Conservation (phyloP, 2,888 invertebrate species). For the Andricus curvator region DNA sequence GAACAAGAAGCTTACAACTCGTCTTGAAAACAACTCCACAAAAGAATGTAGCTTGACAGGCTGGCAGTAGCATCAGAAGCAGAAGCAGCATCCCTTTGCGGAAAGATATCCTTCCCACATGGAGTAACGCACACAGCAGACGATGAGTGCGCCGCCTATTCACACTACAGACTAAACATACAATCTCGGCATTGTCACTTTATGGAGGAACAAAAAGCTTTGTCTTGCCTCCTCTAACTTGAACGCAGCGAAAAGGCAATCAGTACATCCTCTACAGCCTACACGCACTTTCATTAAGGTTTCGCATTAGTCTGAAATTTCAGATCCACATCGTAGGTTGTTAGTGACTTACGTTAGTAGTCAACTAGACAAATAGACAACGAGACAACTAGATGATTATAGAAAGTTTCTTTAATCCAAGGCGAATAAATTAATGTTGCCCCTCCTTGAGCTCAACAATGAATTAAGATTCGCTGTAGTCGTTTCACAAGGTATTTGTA, state of each 20-base stretch:
- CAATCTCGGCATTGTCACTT: constrained; percentile 2
- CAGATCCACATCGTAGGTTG: background rate
- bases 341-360: background rate
- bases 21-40: background rate
- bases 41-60: constrained; percentile 21
- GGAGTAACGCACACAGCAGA: constrained; percentile 5
- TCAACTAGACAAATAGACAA: background rate
- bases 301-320: background rate
- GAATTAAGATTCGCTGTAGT: background rate
- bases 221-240: constrained; percentile 10
- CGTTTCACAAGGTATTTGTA: background rate
- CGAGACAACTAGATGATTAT: background rate
- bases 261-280: background rate
- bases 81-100: constrained; percentile 19
- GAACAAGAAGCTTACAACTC: background rate
- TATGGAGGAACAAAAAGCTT: constrained; percentile 25
- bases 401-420: background rate
- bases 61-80: background rate
- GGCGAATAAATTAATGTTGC: background rate
- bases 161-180: constrained; percentile 7
- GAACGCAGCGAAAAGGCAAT: constrained; percentile 20
- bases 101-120: constrained; percentile 28
- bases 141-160: constrained; percentile 11
- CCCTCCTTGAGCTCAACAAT: background rate
- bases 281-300: background rate